Conservation (phyloP, 2,797 vertebrate species). For the Chromis chromis region DNA sequence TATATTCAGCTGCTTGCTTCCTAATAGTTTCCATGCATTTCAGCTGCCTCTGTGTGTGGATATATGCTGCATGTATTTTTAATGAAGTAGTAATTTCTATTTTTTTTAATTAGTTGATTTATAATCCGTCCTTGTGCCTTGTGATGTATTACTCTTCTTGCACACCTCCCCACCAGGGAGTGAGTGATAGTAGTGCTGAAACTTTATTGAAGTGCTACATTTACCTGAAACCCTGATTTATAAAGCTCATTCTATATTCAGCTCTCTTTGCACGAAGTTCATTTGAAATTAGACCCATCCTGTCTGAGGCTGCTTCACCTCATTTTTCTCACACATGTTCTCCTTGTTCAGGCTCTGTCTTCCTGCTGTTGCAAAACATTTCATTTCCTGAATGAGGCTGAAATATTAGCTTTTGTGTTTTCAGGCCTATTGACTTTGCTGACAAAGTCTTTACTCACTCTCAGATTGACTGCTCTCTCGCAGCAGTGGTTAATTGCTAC, state of each 20-base stretch:
- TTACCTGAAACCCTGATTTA: conserved; percentile 35
- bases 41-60: neutral
- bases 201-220: conserved; percentile 15
- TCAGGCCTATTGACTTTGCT: conserved; percentile 67
- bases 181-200: conserved; percentile 9
- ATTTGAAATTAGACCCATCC: conserved; percentile 55
- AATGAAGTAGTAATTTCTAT: neutral
- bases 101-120: neutral
- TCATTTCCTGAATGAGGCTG: conserved; percentile 78
- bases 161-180: neutral
- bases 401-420: conserved; percentile 80
- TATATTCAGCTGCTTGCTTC: neutral
- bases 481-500: conserved; percentile 39
- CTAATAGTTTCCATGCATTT: neutral
- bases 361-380: conserved; percentile 81
- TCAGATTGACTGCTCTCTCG: conserved; percentile 41
- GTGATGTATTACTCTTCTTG: neutral
- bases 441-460: conserved; percentile 71
- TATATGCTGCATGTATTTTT: neutral
- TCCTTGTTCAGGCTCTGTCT: conserved; percentile 63
- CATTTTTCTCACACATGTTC: conserved; percentile 62
- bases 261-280: conserved; percentile 8
- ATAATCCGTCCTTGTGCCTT: neutral
- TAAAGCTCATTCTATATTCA: conserved; percentile 26
- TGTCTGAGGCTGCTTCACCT: conserved; percentile 43